Percentiles rank a stretch among this genome's conserved stretches.
phyloP scores from a whole-genome alignment of 2,888 invertebrate genomes.

The Hypomecis atomaria region DNA sequence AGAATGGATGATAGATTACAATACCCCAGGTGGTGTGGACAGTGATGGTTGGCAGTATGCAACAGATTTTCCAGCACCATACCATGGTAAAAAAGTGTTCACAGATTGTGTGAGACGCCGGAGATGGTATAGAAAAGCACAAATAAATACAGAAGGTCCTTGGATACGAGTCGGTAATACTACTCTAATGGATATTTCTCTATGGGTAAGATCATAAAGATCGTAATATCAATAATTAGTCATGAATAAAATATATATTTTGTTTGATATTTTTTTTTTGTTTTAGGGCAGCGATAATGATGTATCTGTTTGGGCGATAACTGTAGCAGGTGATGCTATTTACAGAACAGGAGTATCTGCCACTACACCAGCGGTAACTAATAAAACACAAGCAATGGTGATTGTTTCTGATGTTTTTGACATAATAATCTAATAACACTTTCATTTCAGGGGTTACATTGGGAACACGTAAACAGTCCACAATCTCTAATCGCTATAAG shows the following conservation, averaged over 20 bases:
- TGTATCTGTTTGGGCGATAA: constrained; percentile 93
- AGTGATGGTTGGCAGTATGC: constrained; percentile 98
- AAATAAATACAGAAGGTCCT: constrained; percentile 92
- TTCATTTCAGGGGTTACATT: constrained; percentile 86
- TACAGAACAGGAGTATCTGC: constrained; percentile 91
- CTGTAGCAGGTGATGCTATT: constrained; percentile 93
- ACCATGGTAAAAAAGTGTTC: constrained; percentile 93
- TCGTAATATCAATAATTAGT: not conserved
- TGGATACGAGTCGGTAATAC: constrained; percentile 96
- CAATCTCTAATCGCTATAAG: constrained; percentile 91
- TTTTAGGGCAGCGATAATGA: constrained; percentile 65
- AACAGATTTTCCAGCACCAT: constrained; percentile 94
- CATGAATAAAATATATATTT: constrained; percentile 11
- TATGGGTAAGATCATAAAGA: constrained; percentile 83
- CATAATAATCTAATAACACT: not conserved
- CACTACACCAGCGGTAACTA: constrained; percentile 88
- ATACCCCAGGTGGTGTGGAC: constrained; percentile 95
- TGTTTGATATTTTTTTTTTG: constrained; percentile 7
- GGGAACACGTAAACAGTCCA: constrained; percentile 93
- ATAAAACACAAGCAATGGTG: not conserved
- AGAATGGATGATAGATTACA: constrained; percentile 97
- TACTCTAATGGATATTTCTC: constrained; percentile 91
- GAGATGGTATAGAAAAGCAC: constrained; percentile 93
- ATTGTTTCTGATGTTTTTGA: constrained; percentile 10
- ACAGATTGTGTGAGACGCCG: constrained; percentile 95